These are phyloP conservation scores for Didymodactylos carnosus DNA, from an alignment of 2,888 invertebrate species.

Conservation along the genomic window DNA sequence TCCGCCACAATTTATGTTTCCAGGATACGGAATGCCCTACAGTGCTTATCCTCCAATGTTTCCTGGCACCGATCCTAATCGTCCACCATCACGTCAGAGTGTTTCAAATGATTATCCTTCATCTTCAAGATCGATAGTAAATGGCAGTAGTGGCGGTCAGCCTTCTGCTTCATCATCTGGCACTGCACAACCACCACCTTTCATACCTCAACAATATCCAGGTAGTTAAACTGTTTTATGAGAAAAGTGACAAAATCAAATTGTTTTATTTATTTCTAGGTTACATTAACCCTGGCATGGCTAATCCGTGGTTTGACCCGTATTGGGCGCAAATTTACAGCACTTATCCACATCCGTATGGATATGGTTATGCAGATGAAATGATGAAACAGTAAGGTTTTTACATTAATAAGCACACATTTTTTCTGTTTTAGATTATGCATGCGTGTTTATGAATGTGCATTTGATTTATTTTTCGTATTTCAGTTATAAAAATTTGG, in stretches of 20 bases:
- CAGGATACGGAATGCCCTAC: no score
- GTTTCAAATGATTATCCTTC: neutral
- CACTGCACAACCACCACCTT: no score
- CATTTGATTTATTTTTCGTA: no score
- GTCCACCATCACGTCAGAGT: neutral
- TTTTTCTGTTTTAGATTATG: no score
- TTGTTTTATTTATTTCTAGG: neutral
- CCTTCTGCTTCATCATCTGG: neutral
- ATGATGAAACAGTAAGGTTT: neutral
- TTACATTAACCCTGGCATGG: neutral
- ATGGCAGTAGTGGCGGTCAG: neutral
- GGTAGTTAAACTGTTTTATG: no score
- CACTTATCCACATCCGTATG: neutral
- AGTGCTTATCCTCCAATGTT: neutral
- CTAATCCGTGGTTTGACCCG: neutral
- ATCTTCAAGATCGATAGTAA: neutral
- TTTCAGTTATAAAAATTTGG: neutral
- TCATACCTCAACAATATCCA: no score
- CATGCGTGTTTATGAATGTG: no score
- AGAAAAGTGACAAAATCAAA: neutral
- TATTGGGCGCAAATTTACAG: neutral
- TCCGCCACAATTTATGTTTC: neutral
- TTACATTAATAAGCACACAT: no score
- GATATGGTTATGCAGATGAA: neutral
- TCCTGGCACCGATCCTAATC: neutral